These are phyloP conservation scores for Cephus spinipes DNA, from an alignment of 2,888 invertebrate species.

Conservation along the genomic window DNA sequence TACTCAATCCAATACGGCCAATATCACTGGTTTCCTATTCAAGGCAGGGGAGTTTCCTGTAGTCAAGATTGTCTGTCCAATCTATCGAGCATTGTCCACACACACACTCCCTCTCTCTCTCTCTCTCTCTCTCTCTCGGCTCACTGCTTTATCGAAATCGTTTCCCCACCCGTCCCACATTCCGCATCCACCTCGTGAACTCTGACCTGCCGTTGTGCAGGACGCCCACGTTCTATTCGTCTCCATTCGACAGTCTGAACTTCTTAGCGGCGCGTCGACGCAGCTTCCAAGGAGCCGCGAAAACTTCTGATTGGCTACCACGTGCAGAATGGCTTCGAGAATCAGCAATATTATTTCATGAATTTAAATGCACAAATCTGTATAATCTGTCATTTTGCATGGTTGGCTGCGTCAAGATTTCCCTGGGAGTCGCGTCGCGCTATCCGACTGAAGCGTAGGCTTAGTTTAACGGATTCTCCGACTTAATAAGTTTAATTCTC, in stretches of 20 bases:
- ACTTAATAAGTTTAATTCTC: slow-evolving; percentile 46
- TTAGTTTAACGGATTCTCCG: slow-evolving; percentile 17
- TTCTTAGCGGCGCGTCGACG: no score
- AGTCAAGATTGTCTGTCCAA: slow-evolving; percentile 15
- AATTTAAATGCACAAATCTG: slow-evolving; percentile 58
- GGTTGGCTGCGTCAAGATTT: slow-evolving; percentile 42
- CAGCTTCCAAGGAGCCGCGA: no score
- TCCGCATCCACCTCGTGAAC: no score
- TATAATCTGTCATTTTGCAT: slow-evolving; percentile 52
- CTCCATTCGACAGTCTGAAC: no score
- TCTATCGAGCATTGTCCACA: slow-evolving; percentile 13
- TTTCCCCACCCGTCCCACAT: no score
- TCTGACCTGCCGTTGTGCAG: no score
- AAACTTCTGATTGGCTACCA: slow-evolving; percentile 47
- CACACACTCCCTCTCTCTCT: neutral
- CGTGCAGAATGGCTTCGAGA: slow-evolving; percentile 23
- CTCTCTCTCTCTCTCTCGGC: neutral
- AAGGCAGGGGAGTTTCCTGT: slow-evolving; percentile 38
- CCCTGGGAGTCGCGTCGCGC: slow-evolving; percentile 20
- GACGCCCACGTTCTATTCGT: no score
- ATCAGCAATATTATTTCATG: slow-evolving; percentile 60
- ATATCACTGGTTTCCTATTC: slow-evolving; percentile 46
- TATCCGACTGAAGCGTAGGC: neutral
- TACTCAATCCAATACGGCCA: slow-evolving; percentile 55
- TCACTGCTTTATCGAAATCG: no score